Percentiles rank a stretch among this genome's conserved stretches.
Conservation (phyloP, 1,140 invertebrate genomes). For the Conopomorpha cramerella region DNA sequence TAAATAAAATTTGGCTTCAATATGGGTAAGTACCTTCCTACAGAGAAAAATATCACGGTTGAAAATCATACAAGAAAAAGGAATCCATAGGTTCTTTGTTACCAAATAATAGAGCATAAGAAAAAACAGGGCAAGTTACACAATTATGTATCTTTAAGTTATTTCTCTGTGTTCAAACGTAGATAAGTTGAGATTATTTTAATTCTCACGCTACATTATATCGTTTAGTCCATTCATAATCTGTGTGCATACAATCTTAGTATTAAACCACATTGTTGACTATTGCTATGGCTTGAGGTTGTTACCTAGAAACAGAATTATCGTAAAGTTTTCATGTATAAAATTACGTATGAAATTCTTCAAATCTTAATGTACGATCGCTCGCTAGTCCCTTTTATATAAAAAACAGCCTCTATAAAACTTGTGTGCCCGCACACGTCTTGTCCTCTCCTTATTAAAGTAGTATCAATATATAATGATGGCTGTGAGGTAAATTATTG, state of each 20-base stretch:
- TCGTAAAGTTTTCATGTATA: constrained; percentile 57
- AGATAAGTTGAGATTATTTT: too few relatives aligned
- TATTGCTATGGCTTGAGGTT: constrained; percentile 61
- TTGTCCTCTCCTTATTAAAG: constrained; percentile 57
- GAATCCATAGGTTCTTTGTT: too few relatives aligned
- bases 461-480: constrained; percentile 61
- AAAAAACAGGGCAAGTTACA: too few relatives aligned
- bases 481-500: constrained; percentile 57
- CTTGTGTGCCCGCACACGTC: constrained; percentile 41
- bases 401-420: constrained; percentile 51
- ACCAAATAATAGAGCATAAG: too few relatives aligned
- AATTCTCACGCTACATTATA: too few relatives aligned
- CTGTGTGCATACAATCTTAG: constrained; percentile 51
- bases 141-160: too few relatives aligned
- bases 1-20: too few relatives aligned
- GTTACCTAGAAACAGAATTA: constrained; percentile 55
- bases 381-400: constrained; percentile 56
- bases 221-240: constrained; percentile 22
- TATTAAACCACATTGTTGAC: constrained; percentile 58
- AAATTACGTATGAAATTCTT: constrained; percentile 45
- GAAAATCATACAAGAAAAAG: too few relatives aligned
- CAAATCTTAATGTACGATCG: constrained; percentile 46
- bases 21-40: too few relatives aligned
- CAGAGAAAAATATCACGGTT: too few relatives aligned
- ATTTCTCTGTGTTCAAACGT: too few relatives aligned